Evolutionary conservation across 2,888 invertebrate species (phyloP).

Genomic region (Lycia hirtaria): DNA sequence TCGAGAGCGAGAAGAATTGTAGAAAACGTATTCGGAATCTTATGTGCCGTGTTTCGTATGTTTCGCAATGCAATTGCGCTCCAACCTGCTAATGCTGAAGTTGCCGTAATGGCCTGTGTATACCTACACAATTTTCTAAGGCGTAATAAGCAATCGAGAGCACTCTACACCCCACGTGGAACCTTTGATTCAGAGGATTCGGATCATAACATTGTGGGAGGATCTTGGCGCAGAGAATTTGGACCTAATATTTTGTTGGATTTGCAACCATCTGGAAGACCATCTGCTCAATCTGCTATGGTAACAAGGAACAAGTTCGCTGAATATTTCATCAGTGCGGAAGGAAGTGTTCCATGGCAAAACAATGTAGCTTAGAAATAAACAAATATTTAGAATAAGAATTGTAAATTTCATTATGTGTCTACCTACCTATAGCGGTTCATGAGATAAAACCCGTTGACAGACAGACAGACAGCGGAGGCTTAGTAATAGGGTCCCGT

Average conservation of each 20-base stretch:
- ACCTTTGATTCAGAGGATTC: conserved; percentile 29
- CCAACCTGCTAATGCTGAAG: conserved; percentile 20
- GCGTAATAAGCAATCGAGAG: conserved; percentile 30
- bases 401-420: too few relatives aligned
- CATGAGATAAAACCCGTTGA: too few relatives aligned
- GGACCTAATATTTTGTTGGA: background rate
- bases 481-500: too few relatives aligned
- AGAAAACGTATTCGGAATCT: conserved; percentile 41
- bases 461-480: too few relatives aligned
- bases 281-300: background rate
- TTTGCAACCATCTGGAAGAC: background rate
- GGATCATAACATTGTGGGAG: conserved; percentile 14
- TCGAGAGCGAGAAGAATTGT: too few relatives aligned
- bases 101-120: conserved; percentile 42
- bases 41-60: conserved; percentile 35
- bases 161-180: conserved; percentile 11
- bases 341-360: conserved; percentile 11
- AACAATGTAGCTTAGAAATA: conserved; percentile 4
- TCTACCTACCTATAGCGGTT: too few relatives aligned
- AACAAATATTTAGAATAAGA: conserved; percentile 13
- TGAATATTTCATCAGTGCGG: conserved; percentile 28
- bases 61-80: conserved; percentile 13
- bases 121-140: conserved; percentile 29
- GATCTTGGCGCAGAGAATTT: background rate
- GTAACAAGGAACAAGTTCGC: conserved; percentile 20